A percentile compares a stretch with the other conserved stretches of the same genome.
phyloP scores from a whole-genome alignment of 2,888 invertebrate species.

The Octodonta nipae region DNA sequence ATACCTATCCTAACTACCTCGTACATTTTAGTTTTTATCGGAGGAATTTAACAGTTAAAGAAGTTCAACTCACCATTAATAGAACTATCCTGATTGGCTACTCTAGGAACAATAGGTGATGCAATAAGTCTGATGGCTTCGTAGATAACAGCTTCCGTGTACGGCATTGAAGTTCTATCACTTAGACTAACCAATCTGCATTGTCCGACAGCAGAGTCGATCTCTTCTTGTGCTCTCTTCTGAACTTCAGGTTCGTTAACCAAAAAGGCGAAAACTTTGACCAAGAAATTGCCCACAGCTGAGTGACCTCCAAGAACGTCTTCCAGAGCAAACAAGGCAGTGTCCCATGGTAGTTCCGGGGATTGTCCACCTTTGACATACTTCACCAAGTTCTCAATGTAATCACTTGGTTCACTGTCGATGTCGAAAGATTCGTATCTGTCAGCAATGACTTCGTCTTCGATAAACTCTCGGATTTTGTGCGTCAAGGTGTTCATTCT shows the following conservation, averaged over 20 bases:
- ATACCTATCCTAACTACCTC: no score
- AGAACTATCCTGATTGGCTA: conserved; percentile 47
- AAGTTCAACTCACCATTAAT: conserved; percentile 48
- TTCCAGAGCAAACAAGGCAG: conserved; percentile 39
- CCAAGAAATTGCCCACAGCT: conserved; percentile 48
- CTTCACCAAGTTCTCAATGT: conserved; percentile 45
- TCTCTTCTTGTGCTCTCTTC: conserved; percentile 41
- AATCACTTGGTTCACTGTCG: conserved; percentile 36
- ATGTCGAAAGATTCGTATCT: conserved; percentile 29
- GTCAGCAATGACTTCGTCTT: conserved; percentile 38
- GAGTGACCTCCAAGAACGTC: conserved; percentile 45
- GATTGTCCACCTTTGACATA: conserved; percentile 35
- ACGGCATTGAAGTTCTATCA: conserved; percentile 42
- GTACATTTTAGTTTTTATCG: no score
- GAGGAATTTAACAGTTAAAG: no score
- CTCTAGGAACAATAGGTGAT: conserved; percentile 56
- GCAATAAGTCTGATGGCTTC: conserved; percentile 50
- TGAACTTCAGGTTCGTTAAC: conserved; percentile 42
- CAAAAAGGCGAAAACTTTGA: conserved; percentile 45
- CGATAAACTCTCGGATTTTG: conserved; percentile 42
- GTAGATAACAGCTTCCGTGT: conserved; percentile 46
- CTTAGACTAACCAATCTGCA: conserved; percentile 24
- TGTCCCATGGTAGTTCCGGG: conserved; percentile 39
- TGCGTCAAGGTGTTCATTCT: conserved; percentile 40
- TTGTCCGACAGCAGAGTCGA: conserved; percentile 32